These are phyloP conservation scores for Cinclus cinclus DNA, from an alignment of 2,113 vertebrate species.

Conservation along the genomic window DNA sequence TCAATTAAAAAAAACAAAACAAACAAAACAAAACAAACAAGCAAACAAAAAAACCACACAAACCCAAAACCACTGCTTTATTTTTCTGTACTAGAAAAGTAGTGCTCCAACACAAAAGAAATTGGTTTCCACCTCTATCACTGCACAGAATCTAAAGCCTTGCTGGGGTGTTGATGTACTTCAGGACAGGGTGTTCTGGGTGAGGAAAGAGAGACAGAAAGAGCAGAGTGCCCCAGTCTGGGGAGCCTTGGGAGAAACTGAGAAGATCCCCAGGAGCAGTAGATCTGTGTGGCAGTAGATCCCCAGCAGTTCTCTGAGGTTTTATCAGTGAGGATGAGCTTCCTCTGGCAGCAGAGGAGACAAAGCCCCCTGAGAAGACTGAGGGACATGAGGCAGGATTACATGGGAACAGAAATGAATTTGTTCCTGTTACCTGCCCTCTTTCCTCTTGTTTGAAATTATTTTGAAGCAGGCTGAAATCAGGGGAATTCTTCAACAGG, in stretches of 20 bases:
- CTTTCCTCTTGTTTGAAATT: not conserved
- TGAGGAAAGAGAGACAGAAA: not conserved
- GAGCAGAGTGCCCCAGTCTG: not conserved
- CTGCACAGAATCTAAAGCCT: not conserved
- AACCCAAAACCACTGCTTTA: no score
- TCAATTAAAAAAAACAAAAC: not conserved
- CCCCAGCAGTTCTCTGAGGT: not conserved
- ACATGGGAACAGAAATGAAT: accelerated
- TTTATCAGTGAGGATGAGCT: not conserved
- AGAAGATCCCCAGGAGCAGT: not conserved
- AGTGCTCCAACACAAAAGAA: not conserved
- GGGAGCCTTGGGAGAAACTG: not conserved
- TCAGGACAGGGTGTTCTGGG: not conserved
- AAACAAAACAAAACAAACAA: no score
- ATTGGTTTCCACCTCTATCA: not conserved
- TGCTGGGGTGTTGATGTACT: not conserved
- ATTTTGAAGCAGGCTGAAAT: not conserved
- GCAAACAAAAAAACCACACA: not conserved
- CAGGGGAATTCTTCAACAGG: not conserved
- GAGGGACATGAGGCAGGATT: not conserved
- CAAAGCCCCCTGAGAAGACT: not conserved
- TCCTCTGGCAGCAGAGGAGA: not conserved
- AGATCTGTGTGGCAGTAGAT: not conserved
- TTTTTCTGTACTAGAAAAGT: not conserved
- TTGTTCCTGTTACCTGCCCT: not conserved